These are phyloP conservation scores for Vidua chalybeata DNA, from an alignment of 2,113 vertebrate genomes.

Conservation along the genomic window DNA sequence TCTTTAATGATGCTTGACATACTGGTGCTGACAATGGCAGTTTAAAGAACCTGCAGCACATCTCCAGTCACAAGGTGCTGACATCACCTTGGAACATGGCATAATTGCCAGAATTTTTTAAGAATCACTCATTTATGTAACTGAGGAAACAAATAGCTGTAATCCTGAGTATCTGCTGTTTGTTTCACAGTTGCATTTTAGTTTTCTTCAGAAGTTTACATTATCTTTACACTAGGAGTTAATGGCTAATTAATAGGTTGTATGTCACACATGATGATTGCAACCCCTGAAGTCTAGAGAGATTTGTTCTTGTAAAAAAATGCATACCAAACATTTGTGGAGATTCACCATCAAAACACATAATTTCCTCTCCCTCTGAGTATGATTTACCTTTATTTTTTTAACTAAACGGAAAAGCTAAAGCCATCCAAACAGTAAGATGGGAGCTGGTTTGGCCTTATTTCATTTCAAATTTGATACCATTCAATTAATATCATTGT, in stretches of 20 bases:
- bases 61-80: neutral
- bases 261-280: neutral
- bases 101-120: neutral
- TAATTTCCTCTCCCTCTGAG: neutral
- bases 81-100: neutral
- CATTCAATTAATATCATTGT: neutral
- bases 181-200: neutral
- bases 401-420: neutral
- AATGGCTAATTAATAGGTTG: neutral
- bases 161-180: neutral
- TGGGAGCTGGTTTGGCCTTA: neutral
- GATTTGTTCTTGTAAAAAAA: neutral
- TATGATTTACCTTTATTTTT: neutral
- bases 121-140: neutral
- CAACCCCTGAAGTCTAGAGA: neutral
- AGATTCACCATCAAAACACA: neutral
- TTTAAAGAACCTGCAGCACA: neutral
- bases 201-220: neutral
- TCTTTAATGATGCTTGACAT: neutral
- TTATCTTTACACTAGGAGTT: neutral
- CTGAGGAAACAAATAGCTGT: neutral
- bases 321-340: neutral
- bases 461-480: neutral
- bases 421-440: neutral
- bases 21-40: neutral